These are phyloP conservation scores for Nettapus auritus DNA, from an alignment of 2,113 vertebrate species.

Conservation along the genomic window DNA sequence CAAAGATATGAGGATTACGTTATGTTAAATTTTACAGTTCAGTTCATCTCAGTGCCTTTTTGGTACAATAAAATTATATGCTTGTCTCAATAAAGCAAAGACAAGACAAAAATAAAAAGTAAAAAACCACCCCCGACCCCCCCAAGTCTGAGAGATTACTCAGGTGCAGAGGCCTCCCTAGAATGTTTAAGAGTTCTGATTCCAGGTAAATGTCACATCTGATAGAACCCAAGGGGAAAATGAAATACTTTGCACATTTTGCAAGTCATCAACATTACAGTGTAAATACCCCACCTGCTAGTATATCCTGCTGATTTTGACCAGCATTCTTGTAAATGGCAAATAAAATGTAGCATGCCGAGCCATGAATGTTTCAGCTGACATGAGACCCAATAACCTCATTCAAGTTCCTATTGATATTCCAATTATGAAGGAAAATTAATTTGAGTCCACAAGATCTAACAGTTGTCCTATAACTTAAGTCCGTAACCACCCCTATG, in stretches of 20 bases:
- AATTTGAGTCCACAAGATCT: not conserved
- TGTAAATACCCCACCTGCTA: not conserved
- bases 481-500: not conserved
- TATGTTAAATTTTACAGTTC: not conserved
- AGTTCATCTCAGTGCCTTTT: not conserved
- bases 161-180: not conserved
- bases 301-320: not conserved
- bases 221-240: not conserved
- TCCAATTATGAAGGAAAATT: not conserved
- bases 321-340: not conserved
- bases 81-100: not conserved
- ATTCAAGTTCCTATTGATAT: not conserved
- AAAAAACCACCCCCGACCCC: accelerated
- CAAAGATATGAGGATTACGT: not conserved
- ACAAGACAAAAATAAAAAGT: not conserved
- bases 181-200: not conserved
- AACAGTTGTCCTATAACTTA: not conserved
- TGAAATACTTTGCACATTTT: not conserved
- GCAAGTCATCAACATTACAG: not conserved
- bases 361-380: not conserved
- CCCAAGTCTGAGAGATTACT: not conserved
- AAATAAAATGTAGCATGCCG: not conserved
- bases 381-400: not conserved
- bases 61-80: not conserved
- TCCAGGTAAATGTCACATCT: not conserved